Evolutionary conservation across 1,140 invertebrate species (phyloP), one percentile per base, ranked within the genome.

Genomic region (Steinernema feltiae): DNA sequence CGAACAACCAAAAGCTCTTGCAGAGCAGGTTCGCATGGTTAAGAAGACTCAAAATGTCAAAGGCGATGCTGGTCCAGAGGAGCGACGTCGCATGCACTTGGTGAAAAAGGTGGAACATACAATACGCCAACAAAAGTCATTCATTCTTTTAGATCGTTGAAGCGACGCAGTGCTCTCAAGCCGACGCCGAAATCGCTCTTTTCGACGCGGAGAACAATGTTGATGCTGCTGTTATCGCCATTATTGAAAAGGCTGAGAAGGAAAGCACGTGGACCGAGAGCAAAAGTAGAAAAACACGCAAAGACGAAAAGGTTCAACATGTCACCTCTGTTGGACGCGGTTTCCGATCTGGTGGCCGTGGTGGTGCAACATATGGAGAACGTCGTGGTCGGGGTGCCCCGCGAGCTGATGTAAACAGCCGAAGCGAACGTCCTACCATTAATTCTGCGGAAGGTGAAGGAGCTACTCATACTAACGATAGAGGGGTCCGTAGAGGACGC

Each of bases 201-300:
- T 63, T 63, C 24, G 53, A 63, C 53, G 53, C 53, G 53, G 53
- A 63, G 2, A 63, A 63, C 53, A 63, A 63, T 27, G 53, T 63
- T 21, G 53, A 63, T 63, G 53, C 24, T 12, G 53, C 53, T 3
- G 53, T 63, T 15, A 15, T 63, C 24, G 7, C 53, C 2, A 63
- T 63, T 21, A 12, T 63, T 27, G 53, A 63, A 3, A 63, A 27
- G 24, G 53, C 53, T 21, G 53, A 63, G 24, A 21, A 63, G 24
- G 53, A 63, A 63, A 63, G 24, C 24, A 17, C 24, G 53, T 63
- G 53, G 53, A 63, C 53, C 15, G 53, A 63, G 24, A 63, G 24
- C 53, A 63, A 63, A 27, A 63, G 53, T 21, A 15, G 53, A 27
- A 63, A 63, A 21, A 27, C 53, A 7, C 53, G 53, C 15, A 63